Evolutionary conservation across 2,888 invertebrate genomes (phyloP).

Genomic region (Euzetes globulus): DNA sequence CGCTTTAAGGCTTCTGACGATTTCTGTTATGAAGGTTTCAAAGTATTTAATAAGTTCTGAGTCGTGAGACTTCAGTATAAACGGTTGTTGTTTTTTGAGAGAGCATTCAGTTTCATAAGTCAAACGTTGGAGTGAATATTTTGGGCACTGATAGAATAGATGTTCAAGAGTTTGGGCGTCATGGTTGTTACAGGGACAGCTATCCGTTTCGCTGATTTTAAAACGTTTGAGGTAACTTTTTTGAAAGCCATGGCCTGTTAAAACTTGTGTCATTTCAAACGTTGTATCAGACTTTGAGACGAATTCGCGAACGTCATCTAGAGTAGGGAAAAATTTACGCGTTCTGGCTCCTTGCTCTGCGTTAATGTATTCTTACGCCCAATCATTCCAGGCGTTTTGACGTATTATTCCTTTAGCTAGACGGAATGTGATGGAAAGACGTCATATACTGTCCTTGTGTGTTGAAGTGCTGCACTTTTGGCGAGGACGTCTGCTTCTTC

Average conservation of each 20-base stretch:
- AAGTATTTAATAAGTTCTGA: too few species aligned
- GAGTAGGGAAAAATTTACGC: background rate
- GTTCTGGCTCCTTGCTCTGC: background rate
- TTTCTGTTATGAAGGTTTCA: too few species aligned
- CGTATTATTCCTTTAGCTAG: too few species aligned
- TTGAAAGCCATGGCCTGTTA: background rate
- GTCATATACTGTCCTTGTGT: background rate
- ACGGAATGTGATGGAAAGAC: background rate
- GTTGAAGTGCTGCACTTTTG: background rate
- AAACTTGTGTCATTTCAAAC: background rate
- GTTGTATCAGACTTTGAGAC: background rate
- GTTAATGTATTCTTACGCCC: background rate
- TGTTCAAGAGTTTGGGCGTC: background rate
- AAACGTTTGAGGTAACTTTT: background rate
- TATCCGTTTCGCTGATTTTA: background rate
- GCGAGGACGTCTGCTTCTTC: conserved; percentile 20
- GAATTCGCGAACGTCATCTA: background rate
- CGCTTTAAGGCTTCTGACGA: too few species aligned
- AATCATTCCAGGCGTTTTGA: background rate
- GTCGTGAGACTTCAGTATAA: too few species aligned
- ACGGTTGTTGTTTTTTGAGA: too few species aligned
- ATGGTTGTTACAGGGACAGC: background rate
- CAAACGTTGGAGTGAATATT: background rate
- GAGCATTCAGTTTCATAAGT: background rate
- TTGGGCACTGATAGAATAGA: background rate